Conservation (phyloP, 2,113 vertebrate species). For the Semicossyphus pulcher region DNA sequence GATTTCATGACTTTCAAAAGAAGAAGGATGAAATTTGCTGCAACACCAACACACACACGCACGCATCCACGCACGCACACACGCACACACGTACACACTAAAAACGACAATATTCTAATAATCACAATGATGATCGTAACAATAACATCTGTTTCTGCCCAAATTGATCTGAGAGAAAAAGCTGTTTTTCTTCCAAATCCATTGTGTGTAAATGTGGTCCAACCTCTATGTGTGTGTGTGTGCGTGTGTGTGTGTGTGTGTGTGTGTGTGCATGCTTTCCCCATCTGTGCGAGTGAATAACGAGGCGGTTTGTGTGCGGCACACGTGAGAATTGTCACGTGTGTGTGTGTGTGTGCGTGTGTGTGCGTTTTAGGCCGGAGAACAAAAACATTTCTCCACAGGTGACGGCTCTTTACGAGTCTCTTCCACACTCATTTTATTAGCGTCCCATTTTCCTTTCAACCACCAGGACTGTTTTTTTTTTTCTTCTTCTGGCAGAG, state of each 20-base stretch:
- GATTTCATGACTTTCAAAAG: not conserved
- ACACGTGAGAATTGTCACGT: slow-evolving; percentile 3
- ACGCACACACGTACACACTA: not conserved
- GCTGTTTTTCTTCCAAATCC: not conserved
- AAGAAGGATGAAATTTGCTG: not conserved
- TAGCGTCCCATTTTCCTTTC: slow-evolving; percentile 76
- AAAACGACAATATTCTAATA: too few relatives aligned
- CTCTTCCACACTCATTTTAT: slow-evolving; percentile 76
- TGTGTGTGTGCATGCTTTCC: slow-evolving; percentile 36
- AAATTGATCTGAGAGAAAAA: not conserved
- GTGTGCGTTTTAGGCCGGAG: slow-evolving; percentile 30
- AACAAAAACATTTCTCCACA: slow-evolving; percentile 75
- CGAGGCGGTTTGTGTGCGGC: slow-evolving; percentile 13
- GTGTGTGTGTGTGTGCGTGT: not conserved
- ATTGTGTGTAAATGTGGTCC: slow-evolving; percentile 6
- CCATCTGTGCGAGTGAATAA: slow-evolving; percentile 52
- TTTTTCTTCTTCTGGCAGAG: slow-evolving; percentile 71
- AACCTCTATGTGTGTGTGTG: not conserved
- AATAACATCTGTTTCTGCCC: not conserved
- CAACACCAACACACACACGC: not conserved
- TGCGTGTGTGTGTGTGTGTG: slow-evolving; percentile 21
- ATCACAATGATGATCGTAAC: not conserved
- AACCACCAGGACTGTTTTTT: slow-evolving; percentile 66
- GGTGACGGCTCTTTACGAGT: slow-evolving; percentile 78
- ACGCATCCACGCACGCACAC: not conserved